Evolutionary conservation across 2,888 invertebrate species (phyloP).

Genomic region (Melieria omissa): DNA sequence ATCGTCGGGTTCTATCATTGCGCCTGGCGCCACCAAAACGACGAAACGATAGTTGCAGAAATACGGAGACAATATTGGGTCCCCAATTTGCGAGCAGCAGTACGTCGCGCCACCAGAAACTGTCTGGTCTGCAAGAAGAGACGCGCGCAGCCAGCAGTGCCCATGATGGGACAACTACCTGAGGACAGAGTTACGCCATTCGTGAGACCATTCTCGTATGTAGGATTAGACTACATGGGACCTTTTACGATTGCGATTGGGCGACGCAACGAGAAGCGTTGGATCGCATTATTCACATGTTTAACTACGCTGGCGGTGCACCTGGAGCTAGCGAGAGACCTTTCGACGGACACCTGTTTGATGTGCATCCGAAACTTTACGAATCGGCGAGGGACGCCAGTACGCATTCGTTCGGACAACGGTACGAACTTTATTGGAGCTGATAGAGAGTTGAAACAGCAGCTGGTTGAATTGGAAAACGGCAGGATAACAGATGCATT

Average conservation of each 20-base stretch:
- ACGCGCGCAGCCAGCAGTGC: too few relatives aligned
- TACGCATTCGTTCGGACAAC: constrained; percentile 35
- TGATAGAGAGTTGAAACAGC: neutral
- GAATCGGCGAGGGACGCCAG: constrained; percentile 27
- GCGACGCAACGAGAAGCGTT: constrained; percentile 28
- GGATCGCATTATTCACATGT: constrained; percentile 36
- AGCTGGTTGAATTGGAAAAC: neutral
- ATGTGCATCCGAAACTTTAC: constrained; percentile 43
- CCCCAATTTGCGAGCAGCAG: too few relatives aligned
- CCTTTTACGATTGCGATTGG: constrained; percentile 8
- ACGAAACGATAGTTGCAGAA: neutral
- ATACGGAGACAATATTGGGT: too few relatives aligned
- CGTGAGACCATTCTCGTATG: neutral
- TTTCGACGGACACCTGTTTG: constrained; percentile 42
- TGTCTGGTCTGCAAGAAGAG: too few relatives aligned
- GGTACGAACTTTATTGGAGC: constrained; percentile 35
- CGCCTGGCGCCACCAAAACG: constrained; percentile 5
- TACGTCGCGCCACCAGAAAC: neutral
- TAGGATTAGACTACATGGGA: neutral
- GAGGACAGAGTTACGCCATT: neutral
- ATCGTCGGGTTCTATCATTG: neutral
- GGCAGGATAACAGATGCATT: constrained; percentile 15
- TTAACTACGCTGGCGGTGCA: constrained; percentile 39
- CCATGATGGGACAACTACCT: neutral
- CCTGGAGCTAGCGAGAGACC: constrained; percentile 35